Base-by-base conservation (phyloP, 2,888 invertebrate genomes). In the Cylindroiulus punctatus region DNA sequence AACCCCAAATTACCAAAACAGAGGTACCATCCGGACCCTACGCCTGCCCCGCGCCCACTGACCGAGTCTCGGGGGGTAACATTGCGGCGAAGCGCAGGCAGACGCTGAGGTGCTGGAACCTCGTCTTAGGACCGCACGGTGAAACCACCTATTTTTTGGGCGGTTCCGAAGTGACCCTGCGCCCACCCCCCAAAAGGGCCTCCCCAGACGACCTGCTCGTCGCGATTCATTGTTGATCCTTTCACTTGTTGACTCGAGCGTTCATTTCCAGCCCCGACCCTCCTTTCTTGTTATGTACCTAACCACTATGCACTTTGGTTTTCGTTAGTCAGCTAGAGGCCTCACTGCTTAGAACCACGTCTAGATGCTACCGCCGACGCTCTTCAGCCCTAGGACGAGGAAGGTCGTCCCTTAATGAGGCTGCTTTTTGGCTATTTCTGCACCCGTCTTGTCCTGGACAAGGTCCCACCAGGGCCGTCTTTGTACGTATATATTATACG, bases 251-350 rank as follows among this genome's bases (percentile, higher is more conserved):
- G 65, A 65, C 65, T 65, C 65, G 22, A 65, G 19, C 26, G 65
- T 65, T 65, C 65, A 65, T 65, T 65, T 65, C 65, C 26, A 22
- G 22, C 65, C 65, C 22, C 26, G 26, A 22, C 26, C 65, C 22
- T 65, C 22, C 8, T 65, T 65, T 26, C 65, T 65, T 26, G 22
- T 65, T 65, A 22, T 12, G 65, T 65, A 65, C 65, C 65, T 65
- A 65, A 65, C 65, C 65, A 65, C 65, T 65, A 65, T 65, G 65
- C 65, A 65, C 65, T 65, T 65, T 65, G 65, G 65, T 65, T 65
- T 40, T 65, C 19, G 26, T 65, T 65, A 65, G 65, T 65, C 65
- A 65, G 65, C 65, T 65, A 65, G 65, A 65, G 26, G 65, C 65
- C 65, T 65, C 19, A 65, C 65, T 65, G 65, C 65, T 22, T 65